Percentiles rank a stretch among this genome's conserved stretches.
These are phyloP conservation scores for Masticophis lateralis DNA, from an alignment of 2,797 vertebrate genomes.

Conservation along the genomic window DNA sequence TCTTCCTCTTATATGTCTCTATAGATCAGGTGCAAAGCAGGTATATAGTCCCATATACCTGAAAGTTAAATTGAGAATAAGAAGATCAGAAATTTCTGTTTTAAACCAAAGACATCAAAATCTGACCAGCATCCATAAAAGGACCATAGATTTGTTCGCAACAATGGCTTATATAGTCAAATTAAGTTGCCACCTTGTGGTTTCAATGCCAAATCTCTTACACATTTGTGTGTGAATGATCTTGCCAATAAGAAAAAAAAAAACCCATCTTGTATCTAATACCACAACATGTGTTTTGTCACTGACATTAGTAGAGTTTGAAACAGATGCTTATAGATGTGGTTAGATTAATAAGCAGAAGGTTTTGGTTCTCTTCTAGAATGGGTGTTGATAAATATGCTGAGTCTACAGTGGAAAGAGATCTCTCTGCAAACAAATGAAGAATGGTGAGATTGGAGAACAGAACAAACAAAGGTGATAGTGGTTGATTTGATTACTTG, in stretches of 20 bases:
- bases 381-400: not conserved
- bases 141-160: not conserved
- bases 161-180: not conserved
- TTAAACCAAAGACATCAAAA: not conserved
- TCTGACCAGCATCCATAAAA: not conserved
- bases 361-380: not conserved
- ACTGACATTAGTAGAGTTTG: too few relatives aligned
- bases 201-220: not conserved
- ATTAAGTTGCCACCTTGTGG: not conserved
- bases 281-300: too few relatives aligned
- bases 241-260: too few relatives aligned
- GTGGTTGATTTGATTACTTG: not conserved
- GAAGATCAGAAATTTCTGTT: not conserved
- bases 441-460: not conserved
- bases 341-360: not conserved
- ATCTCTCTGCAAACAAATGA: not conserved
- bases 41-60: not conserved
- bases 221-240: too few relatives aligned
- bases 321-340: not conserved
- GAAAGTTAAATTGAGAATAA: not conserved
- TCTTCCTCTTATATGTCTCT: too few relatives aligned
- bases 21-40: too few relatives aligned
- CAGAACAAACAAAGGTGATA: not conserved
- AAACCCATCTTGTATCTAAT: too few relatives aligned
- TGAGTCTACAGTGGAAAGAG: not conserved